Evolutionary conservation across 2,113 vertebrate genomes (phyloP), one percentile per base, ranked within the genome.

Genomic region (Hystrix cristata): DNA sequence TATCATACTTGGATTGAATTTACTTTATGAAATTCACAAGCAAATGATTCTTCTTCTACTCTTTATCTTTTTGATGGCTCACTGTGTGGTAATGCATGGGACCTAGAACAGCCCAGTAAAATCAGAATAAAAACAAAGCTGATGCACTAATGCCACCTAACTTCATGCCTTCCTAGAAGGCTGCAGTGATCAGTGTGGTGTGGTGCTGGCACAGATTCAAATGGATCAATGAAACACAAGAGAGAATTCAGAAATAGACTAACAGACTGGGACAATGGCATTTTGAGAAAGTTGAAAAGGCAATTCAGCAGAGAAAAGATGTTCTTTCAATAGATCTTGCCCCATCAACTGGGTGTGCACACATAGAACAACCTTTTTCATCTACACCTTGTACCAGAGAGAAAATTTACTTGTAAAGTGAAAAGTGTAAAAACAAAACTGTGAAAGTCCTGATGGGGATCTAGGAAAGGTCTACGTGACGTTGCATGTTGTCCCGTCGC

Each of bases 401-500:
- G 13, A 53, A 86, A 57, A n/a, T 13, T 25, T 46, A 79, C 9
- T 62, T 4, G 29, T 34, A 34, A 87, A 29, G 46, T 9, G 16
- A 86, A 19, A 55, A 80, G 59, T 43, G 4, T 48, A 79, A 69
- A 69, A 48, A 19, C 31, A 62, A 51, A 74, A 3, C 38, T 74
- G n/a, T 0, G 16, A 80, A 43, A 27, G 8, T 48, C 71, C 31
- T 82, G 18, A 46, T 31, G 25, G 27, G 19, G 19, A 48, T 21
- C 48, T 25, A 59, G 11, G 27, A 29, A 59, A 59, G 11, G 7
- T 12, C 43, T 69, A n/a, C 34, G 27, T 34, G 12, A 71, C 7
- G 19, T 18, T n/a, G 88, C 5, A 3, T 2, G 11, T 51, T 3
- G 1, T 34, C 46, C 13, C 3, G 25, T 9, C 19, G 14, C 3